Conservation (phyloP, 2,797 vertebrate genomes). For the Cryptoprocta ferox region DNA sequence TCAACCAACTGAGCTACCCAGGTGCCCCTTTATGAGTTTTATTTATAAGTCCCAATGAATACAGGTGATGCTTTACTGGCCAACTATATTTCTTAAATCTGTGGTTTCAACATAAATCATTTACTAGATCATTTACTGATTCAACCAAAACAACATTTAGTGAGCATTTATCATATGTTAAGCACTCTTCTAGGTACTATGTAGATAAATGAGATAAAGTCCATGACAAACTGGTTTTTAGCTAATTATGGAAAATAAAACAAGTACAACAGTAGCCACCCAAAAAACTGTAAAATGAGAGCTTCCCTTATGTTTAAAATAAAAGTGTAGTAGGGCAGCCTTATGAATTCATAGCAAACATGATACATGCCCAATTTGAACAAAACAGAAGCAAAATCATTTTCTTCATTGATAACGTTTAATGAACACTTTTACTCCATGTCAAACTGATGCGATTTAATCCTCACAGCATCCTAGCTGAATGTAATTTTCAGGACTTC, state of each 20-base stretch:
- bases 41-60: neutral
- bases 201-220: neutral
- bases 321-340: neutral
- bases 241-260: constrained; percentile 16
- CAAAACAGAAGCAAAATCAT: neutral
- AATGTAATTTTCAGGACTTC: constrained; percentile 1
- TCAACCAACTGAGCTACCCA: neutral
- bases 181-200: neutral
- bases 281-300: neutral
- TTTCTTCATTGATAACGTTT: neutral
- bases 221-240: neutral
- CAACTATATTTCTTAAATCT: neutral
- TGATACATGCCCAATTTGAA: neutral
- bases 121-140: neutral
- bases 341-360: neutral
- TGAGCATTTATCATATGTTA: neutral
- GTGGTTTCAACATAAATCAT: neutral
- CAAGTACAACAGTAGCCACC: neutral
- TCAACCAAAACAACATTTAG: neutral
- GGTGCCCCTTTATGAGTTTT: neutral
- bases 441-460: neutral
- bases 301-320: neutral
- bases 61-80: neutral
- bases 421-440: neutral
- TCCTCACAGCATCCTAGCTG: neutral